These are phyloP conservation scores for Protobothrops mucrosquamatus DNA, from an alignment of 2,113 vertebrate genomes.

Conservation along the genomic window DNA sequence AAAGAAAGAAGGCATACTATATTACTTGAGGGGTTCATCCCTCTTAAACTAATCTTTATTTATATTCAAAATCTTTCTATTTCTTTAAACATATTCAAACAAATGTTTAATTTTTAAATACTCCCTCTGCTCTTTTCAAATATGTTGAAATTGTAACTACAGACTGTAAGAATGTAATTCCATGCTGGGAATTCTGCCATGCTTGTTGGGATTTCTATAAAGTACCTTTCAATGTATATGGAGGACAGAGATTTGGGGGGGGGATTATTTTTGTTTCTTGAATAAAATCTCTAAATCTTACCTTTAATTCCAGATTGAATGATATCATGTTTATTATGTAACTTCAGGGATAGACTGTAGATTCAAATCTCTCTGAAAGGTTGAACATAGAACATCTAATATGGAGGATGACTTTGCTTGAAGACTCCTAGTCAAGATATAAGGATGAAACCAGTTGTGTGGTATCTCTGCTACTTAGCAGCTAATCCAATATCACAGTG, in stretches of 20 bases:
- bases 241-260: background rate
- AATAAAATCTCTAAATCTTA: background rate
- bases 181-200: background rate
- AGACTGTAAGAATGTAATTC: background rate
- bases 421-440: background rate
- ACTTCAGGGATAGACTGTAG: background rate
- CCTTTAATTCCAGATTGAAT: background rate
- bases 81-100: no score
- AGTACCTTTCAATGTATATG: background rate
- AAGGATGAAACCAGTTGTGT: background rate
- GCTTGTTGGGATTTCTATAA: background rate
- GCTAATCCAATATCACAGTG: background rate
- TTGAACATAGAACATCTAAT: background rate
- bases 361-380: background rate
- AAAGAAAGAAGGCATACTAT: no score
- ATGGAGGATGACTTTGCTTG: background rate
- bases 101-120: no score
- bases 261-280: background rate
- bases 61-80: no score
- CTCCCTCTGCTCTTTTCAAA: background rate
- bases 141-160: background rate
- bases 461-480: background rate
- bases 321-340: background rate
- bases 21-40: no score
- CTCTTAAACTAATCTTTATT: no score